Evolutionary conservation across 2,113 vertebrate genomes (phyloP), one percentile per base, ranked within the genome.

Genomic region (Chauna torquata): DNA sequence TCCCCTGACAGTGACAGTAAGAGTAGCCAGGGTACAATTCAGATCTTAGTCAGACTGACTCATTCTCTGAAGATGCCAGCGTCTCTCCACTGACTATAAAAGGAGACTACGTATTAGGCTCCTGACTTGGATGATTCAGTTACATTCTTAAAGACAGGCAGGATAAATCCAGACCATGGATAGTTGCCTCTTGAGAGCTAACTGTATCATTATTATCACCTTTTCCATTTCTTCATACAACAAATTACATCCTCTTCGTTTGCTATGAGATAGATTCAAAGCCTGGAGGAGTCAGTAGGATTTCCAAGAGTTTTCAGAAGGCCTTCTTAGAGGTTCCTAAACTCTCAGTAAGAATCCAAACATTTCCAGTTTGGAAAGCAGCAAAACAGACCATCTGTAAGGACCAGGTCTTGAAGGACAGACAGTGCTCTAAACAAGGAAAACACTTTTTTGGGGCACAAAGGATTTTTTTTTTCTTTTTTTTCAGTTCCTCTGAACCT

Each of bases 401-500:
- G 13, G n/a, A 49, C 40, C 12, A 65, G 4, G 25, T 85, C 86
- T 88, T 90, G 45, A 92, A 96, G 59, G 87, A 87, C 30, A 77
- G 74, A 85, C 24, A 80, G 54, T 19, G 25, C 47, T 87, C 59
- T 77, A 86, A 95, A 95, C 19, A 91, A 92, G 58, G 74, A 96
- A 87, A 91, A 11, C 27, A 66, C 66, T 65, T 95, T 95, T 85
- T 40, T 8, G 50, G 66, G 45, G 28, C 62, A 91, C 61, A 88
- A 66, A 70, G 28, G 15, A 45, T 4, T 57, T 49, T 71, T 8
- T 52, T 28, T 74, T 71, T 8, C 45, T 28, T 74, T 64, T 75
- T 58, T 45, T 12, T 20, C n/a, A 74, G 55, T 88, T 95, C 89
- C 71, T 85, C 78, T 94, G 91, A n/a, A 95, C 62, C 84, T 95